These are phyloP conservation scores for Corbicula japonica DNA, from an alignment of 2,888 invertebrate species.

Conservation along the genomic window DNA sequence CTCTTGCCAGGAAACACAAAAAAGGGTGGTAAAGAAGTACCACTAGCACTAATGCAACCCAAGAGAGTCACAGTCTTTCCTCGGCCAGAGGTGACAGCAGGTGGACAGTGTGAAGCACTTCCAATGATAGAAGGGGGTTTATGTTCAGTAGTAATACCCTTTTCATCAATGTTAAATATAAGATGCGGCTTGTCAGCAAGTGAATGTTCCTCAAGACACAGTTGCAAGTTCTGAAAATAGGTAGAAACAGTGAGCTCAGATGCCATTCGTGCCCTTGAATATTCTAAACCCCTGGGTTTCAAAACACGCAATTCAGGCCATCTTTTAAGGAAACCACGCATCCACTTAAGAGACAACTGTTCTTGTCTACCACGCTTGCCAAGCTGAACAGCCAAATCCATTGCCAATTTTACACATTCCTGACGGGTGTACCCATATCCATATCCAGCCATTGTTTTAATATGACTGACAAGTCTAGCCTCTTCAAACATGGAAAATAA, in stretches of 20 bases:
- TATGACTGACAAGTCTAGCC: conserved; percentile 20
- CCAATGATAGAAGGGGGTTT: conserved; percentile 41
- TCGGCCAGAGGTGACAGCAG: conserved; percentile 30
- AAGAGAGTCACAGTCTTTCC: conserved; percentile 36
- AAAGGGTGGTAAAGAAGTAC: conserved; percentile 41
- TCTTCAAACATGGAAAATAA: conserved; percentile 27
- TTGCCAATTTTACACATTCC: conserved; percentile 34
- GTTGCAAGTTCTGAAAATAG: too few relatives aligned
- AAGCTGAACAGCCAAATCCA: conserved; percentile 29
- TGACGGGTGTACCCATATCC: too few relatives aligned
- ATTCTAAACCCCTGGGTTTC: conserved; percentile 27
- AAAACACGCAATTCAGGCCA: conserved; percentile 34
- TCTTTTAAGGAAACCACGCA: conserved; percentile 10
- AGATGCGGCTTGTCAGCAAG: not conserved
- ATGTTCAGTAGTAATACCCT: too few relatives aligned
- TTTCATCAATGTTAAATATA: not conserved
- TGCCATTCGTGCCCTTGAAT: conserved; percentile 25
- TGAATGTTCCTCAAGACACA: too few relatives aligned
- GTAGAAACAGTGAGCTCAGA: conserved; percentile 2
- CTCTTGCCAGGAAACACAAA: conserved; percentile 46
- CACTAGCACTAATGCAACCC: conserved; percentile 45
- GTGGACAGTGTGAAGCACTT: not conserved
- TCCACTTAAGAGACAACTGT: conserved; percentile 21
- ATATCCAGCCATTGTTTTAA: conserved; percentile 40
- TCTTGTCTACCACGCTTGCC: conserved; percentile 24